Base-by-base conservation (phyloP, 2,888 invertebrate genomes). In the Heliconius aoede region DNA sequence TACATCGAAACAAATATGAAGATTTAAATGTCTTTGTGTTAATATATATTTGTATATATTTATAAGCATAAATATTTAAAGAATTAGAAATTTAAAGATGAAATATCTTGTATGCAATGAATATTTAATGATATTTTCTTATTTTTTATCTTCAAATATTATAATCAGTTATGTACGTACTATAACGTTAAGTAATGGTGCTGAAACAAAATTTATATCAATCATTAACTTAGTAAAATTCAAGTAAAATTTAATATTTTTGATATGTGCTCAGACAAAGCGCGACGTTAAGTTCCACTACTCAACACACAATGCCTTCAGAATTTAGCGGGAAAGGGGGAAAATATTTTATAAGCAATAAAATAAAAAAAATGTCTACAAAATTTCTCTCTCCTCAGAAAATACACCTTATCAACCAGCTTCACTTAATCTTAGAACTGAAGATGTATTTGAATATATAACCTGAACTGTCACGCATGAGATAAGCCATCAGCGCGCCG, bases 371-470 rank as follows among this genome's bases (percentile, higher is more conserved):
- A 55, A 55, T 58, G 24, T 4, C 11, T 13, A 55, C n/a, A 58
- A 58, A 0, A 15, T 46, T 26, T 24, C 11, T 58, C 11, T 24
- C 11, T 24, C 26, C 15, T 24, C 24, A 58, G 13, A 60, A 26
- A 26, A 60, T 60, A 60, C 60, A 51, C n/a, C 30, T 69, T 55
- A 69, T 32, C 69, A 15, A 4, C 5, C n/a, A 55, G 11, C 32
- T 69, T 32, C 55, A 32, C 69, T 15, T 69, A 68, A 69, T 69
- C 69, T 69, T 24, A 69, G 8, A 69, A 51, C 32, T 74, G 46
- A 69, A 69, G 60, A 62, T 62, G 68, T 18, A 7, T 40, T 32
- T 30, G 9, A 21, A 51, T 69, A 24, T 36, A 13, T 40, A 32
- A 26, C 28, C 24, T 24, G 36, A 24, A 26, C 28, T 69, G 61